A percentile compares a stretch with the other conserved stretches of the same genome.
Evolutionary conservation across 2,797 vertebrate genomes (phyloP).

Genomic region (Percopsis omiscomaycus): DNA sequence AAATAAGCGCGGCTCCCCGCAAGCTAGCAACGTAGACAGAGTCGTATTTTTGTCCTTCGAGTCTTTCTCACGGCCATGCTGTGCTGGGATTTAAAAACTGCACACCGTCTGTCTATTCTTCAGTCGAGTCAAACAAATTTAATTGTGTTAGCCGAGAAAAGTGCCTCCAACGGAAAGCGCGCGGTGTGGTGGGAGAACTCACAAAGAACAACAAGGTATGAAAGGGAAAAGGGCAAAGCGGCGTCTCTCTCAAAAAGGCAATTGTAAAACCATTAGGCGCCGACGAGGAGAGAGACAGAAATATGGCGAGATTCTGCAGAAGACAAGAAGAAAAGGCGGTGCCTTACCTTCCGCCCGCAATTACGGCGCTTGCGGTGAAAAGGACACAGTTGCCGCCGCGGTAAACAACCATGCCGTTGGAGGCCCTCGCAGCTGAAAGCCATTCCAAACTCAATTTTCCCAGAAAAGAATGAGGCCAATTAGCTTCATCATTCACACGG

Average conservation of each 20-base stretch:
- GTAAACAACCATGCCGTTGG: slow-evolving; percentile 32
- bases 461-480: slow-evolving; percentile 56
- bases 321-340: slow-evolving; percentile 53
- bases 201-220: slow-evolving; percentile 3
- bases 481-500: slow-evolving; percentile 42
- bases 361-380: slow-evolving; percentile 48
- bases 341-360: slow-evolving; percentile 55
- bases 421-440: slow-evolving; percentile 35
- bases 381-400: slow-evolving; percentile 31
- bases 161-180: slow-evolving; percentile 48
- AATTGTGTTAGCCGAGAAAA: slow-evolving; percentile 61
- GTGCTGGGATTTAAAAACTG: too few species aligned
- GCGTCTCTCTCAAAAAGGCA: slow-evolving; percentile 67
- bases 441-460: slow-evolving; percentile 52
- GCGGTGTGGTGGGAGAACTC: slow-evolving; percentile 30
- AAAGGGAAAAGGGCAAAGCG: slow-evolving; percentile 45
- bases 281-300: slow-evolving; percentile 41
- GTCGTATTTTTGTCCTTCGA: too few species aligned
- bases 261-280: slow-evolving; percentile 67
- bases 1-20: too few species aligned
- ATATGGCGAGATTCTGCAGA: slow-evolving; percentile 29
- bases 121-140: slow-evolving; percentile 45
- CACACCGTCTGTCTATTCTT: too few species aligned
- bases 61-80: too few species aligned
- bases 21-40: too few species aligned